Base-by-base conservation (phyloP, 2,113 vertebrate species). In the Pseudorasbora parva region DNA sequence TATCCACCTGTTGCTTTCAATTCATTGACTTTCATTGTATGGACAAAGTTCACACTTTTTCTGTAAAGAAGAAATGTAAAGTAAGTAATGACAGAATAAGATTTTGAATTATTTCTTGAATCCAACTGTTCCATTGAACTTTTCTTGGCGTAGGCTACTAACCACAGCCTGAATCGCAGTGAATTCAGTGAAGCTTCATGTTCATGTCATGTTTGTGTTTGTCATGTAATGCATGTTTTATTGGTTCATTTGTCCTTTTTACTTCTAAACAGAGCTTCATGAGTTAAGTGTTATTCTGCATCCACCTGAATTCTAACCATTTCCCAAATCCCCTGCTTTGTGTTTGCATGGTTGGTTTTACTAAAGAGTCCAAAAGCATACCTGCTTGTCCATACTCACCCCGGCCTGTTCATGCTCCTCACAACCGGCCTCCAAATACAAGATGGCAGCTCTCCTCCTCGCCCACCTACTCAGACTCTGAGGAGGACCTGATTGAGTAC, bases 291-390 rank as follows among this genome's bases (percentile, higher is more conserved):
- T 77, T 86, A 45, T 54, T 74, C 59, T 49, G 45, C 59, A 41
- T 68, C 30, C 75, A 83, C 85, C 43, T 64, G 82, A 87, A 69
- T 14, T 79, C 89, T 91, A 89, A 90, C 89, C 80, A 57, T 87
- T 73, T 62, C 21, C 81, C 82, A 87, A 82, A 33, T 68, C 56
- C 81, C 88, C 86, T 88, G 88, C 93, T 93, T 92, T 95, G 81
- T 93, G 89, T 94, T 94, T 94, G 93, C 92, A 94, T 94, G 93
- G 91, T 88, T 93, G 90, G 68, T 90, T 84, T 87, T 60, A 86
- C 86, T 89, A 90, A 94, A 95, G 95, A 89, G 84, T 88, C 86
- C 79, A 5, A 72, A 88, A 83, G 82, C 15, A 80, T 87, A 56
- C 87, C 90, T 72, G 82, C 86, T 23, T 85, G 78, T 59, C 77